Percentiles rank a stretch among this genome's conserved stretches.
phyloP scores from a whole-genome alignment of 1,140 invertebrate genomes.

The Nasonia vitripennis region DNA sequence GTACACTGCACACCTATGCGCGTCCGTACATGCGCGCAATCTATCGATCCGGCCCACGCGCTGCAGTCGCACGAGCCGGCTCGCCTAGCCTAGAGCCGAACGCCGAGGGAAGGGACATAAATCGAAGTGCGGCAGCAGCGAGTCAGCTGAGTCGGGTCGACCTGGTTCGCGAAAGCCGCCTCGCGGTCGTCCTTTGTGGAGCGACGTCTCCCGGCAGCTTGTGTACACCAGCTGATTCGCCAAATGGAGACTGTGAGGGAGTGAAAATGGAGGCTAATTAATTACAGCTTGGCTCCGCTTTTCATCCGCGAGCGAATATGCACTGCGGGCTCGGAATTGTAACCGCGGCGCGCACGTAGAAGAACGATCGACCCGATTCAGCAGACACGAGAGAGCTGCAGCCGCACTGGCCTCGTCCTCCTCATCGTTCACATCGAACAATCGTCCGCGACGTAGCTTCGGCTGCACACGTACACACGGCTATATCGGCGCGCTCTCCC shows the following conservation, averaged over 20 bases:
- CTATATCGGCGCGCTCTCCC: background rate
- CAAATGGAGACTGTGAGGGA: background rate
- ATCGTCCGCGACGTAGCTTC: background rate
- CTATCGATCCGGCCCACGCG: conserved; percentile 36
- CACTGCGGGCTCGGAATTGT: too few relatives aligned
- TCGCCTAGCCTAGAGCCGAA: background rate
- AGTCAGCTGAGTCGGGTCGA: background rate
- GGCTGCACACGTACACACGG: background rate
- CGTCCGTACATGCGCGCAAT: conserved; percentile 30
- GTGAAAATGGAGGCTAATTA: background rate
- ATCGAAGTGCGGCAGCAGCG: background rate
- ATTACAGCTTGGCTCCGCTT: background rate
- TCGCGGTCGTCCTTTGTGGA: background rate
- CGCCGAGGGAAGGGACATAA: background rate
- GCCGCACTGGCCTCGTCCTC: background rate
- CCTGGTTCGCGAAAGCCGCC: background rate
- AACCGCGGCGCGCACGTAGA: background rate
- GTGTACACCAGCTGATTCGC: too few relatives aligned
- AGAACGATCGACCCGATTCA: conserved; percentile 1
- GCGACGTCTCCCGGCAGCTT: too few relatives aligned
- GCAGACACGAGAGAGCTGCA: background rate
- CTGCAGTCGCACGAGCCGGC: too few relatives aligned
- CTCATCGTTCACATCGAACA: conserved; percentile 33
- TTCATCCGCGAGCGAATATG: too few relatives aligned
- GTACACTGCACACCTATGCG: background rate